Base-by-base conservation (phyloP, 2,888 invertebrate species). In the Microplitis deprimator region DNA sequence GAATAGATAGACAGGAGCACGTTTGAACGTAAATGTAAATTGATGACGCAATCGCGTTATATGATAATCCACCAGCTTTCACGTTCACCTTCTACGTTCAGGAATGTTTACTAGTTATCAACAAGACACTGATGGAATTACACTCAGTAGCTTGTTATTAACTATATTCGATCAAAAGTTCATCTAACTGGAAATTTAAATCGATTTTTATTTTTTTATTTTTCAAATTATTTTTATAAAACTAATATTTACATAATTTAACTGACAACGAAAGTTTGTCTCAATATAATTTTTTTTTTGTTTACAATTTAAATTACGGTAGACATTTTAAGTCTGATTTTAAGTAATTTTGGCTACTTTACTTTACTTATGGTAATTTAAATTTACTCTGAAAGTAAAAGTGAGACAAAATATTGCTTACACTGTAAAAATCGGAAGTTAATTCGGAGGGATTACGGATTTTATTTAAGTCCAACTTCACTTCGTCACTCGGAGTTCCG, bases 31-130 rank as follows among this genome's bases (percentile, higher is more conserved):
- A 8, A 62, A 62, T 62, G 62, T 62, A 62, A 62, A 62, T 62
- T 20, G 20, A 20, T 62, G n/a, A 62, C 62, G 62, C 62, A 62
- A 62, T 62, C 20, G 20, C 20, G 62, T 62, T 50, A 62, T 62
- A 62, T 62, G 62, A 62, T 62, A 62, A 62, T 62, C 62, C 20
- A 16, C n/a, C n/a, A 20, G 62, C 62, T 62, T 62, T 62, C 62
- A 62, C 62, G 20, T 62, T 62, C 62, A 62, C 62, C 62, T 62
- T 62, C 20, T 62, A 62, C 62, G 20, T 16, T 62, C 62, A 62
- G 10, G 62, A 62, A 62, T 62, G 62, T 62, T 20, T 20, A 16
- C 20, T 62, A 20, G 8, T 20, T 62, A 20, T 62, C 20, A 62
- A 20, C 16, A 62, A 16, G 20, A 62, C 62, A 62, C 50, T 50